Conservation (phyloP, 1,140 invertebrate genomes). For the Cyphomyrmex costatus region DNA sequence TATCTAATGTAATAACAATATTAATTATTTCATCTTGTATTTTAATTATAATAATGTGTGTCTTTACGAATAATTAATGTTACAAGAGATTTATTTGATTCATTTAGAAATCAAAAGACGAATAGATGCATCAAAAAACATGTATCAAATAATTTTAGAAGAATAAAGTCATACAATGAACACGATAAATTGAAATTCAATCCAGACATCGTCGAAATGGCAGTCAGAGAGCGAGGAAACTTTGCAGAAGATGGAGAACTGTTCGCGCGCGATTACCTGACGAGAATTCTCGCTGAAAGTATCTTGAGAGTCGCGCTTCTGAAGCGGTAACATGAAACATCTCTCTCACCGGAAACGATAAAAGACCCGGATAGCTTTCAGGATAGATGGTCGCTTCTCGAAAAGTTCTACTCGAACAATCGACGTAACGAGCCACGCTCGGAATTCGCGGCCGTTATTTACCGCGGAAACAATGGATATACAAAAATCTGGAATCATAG, state of each 20-base stretch:
- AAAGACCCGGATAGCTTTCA: conserved; percentile 53
- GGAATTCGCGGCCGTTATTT: conserved; percentile 10
- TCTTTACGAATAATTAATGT: not conserved
- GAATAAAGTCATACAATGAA: not conserved
- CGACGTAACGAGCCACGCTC: conserved; percentile 34
- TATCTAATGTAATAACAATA: not conserved
- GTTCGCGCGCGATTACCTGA: conserved; percentile 37
- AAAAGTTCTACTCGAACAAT: conserved; percentile 60
- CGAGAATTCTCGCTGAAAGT: conserved; percentile 21
- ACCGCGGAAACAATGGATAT: conserved; percentile 41
- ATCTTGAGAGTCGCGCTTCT: conserved; percentile 43
- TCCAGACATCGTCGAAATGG: not conserved
- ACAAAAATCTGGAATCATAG: conserved; percentile 55
- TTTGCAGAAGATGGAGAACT: conserved; percentile 16
- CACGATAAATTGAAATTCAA: conserved; percentile 9
- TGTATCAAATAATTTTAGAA: not conserved
- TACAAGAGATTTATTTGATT: not conserved
- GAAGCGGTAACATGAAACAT: conserved; percentile 50
- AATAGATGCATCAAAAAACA: not conserved
- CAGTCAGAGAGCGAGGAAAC: conserved; percentile 13
- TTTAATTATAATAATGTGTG: not conserved
- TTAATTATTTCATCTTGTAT: not conserved
- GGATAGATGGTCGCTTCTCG: conserved; percentile 42
- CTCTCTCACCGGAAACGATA: conserved; percentile 45
- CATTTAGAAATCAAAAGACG: not conserved